Base-by-base conservation (phyloP, 2,113 vertebrate species). In the Pelodiscus sinensis region DNA sequence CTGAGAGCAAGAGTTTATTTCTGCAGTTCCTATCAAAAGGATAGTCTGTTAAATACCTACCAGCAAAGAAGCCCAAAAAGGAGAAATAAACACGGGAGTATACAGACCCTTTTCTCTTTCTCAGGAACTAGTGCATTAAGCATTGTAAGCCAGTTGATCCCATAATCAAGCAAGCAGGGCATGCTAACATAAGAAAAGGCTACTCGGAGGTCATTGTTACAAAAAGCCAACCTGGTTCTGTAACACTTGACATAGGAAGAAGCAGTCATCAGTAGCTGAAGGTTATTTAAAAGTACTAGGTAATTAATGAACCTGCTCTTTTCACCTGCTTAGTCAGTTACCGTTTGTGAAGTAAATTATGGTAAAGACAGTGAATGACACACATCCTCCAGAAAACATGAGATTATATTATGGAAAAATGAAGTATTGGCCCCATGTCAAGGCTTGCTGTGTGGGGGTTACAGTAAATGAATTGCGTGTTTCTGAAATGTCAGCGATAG, bases 191-290 rank as follows among this genome's bases (percentile, higher is more conserved):
- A 83, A 81, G 51, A 0, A 86, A 93, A 51, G 89, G 85, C 92
- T 83, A 0, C 84, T 1, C 86, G 96, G 93, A 86, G 96, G 94
- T 94, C 62, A 90, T 94, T 90, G 91, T 24, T 95, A 87, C 79
- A 0, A 15, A 2, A 21, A 82, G 82, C 95, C 94, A 95, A 96
- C 95, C 96, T 12, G 0, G 90, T 95, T 95, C 90, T 96, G 95
- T 55, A 89, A 15, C 68, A 1, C 38, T 92, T 86, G 82, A 83
- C n/a, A 81, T 77, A 96, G 96, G 96, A 29, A 18, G 71, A 91
- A 85, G 11, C 16, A 0, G 11, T 58, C 6, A 2, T 90, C 93
- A 51, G 89, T 51, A 90, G 84, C 81, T 84, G 24, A 87, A 79
- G 68, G 92, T 54, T 38, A 9, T 15, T 88, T 54, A 12, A 4